Evolutionary conservation across 1,140 invertebrate genomes (phyloP).

Genomic region (Drosophila hydei): DNA sequence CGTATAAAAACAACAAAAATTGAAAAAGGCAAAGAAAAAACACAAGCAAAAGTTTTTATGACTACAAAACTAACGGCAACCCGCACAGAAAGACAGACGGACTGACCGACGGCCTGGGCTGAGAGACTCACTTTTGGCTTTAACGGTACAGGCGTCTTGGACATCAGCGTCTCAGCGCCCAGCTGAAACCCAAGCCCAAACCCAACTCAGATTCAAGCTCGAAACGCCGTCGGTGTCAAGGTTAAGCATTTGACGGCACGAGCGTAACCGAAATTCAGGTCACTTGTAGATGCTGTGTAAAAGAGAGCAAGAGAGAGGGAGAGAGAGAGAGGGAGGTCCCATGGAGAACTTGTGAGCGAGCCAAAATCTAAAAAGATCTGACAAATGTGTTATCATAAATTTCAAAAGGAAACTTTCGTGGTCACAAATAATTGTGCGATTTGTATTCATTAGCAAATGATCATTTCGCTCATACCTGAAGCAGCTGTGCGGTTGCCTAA

Average conservation of each 20-base stretch:
- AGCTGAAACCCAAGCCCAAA: constrained; percentile 10
- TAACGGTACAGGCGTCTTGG: constrained; percentile 35
- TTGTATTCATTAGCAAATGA: constrained; percentile 70
- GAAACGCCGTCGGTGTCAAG: constrained; percentile 63
- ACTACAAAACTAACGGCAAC: constrained; percentile 65
- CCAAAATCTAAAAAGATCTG: background rate
- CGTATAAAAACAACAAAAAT: constrained; percentile 34
- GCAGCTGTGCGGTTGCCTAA: background rate
- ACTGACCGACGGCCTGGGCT: background rate
- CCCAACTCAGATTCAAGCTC: constrained; percentile 1
- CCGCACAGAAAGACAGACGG: constrained; percentile 23
- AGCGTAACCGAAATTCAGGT: constrained; percentile 72
- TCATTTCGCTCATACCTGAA: constrained; percentile 17
- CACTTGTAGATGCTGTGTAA: constrained; percentile 33
- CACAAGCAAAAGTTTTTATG: constrained; percentile 55
- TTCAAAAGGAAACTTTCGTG: constrained; percentile 64
- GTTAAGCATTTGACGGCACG: constrained; percentile 69
- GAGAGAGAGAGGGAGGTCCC: background rate
- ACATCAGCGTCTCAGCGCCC: constrained; percentile 6
- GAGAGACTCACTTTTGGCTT: constrained; percentile 62
- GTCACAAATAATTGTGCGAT: constrained; percentile 55
- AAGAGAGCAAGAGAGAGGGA: background rate
- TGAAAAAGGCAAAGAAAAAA: constrained; percentile 5
- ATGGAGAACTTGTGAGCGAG: background rate
- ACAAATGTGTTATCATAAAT: constrained; percentile 70